A percentile compares a stretch with the other conserved stretches of the same genome.
Conservation (phyloP, 2,888 invertebrate species). For the Phorcus lineatus region DNA sequence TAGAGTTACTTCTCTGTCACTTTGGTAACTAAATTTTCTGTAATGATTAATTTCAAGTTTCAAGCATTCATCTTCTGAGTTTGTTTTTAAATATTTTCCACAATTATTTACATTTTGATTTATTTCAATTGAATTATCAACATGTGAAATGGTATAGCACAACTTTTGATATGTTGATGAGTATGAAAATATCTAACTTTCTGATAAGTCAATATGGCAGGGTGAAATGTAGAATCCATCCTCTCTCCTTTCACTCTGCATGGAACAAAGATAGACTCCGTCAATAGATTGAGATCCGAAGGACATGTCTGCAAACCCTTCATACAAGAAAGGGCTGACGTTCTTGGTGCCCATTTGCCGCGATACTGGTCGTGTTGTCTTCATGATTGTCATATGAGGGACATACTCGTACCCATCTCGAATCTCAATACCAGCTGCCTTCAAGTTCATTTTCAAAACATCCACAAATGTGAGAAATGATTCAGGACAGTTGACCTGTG, state of each 20-base stretch:
- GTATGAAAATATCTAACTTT: not conserved
- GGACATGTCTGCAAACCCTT: slow-evolving; percentile 59
- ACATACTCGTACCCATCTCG: slow-evolving; percentile 76
- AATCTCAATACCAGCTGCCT: slow-evolving; percentile 67
- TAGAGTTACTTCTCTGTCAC: too few relatives aligned
- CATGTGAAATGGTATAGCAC: too few relatives aligned
- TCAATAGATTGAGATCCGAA: slow-evolving; percentile 73
- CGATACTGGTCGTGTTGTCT: slow-evolving; percentile 73
- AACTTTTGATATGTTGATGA: too few relatives aligned
- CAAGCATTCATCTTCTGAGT: too few relatives aligned
- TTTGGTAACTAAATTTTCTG: too few relatives aligned
- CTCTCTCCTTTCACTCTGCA: slow-evolving; percentile 66
- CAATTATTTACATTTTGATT: too few relatives aligned
- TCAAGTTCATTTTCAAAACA: slow-evolving; percentile 64
- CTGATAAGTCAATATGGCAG: slow-evolving; percentile 36
- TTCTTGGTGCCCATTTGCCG: slow-evolving; percentile 66
- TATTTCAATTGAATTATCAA: too few relatives aligned
- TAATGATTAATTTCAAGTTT: too few relatives aligned
- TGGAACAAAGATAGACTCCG: slow-evolving; percentile 73
- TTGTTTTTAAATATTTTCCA: too few relatives aligned
- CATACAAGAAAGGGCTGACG: slow-evolving; percentile 70
- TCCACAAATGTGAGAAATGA: slow-evolving; percentile 69
- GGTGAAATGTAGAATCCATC: slow-evolving; percentile 74
- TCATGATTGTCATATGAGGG: slow-evolving; percentile 76
- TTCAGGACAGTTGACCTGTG: slow-evolving; percentile 66